These are phyloP conservation scores for Osmerus eperlanus DNA, from an alignment of 2,113 vertebrate species.

Conservation along the genomic window DNA sequence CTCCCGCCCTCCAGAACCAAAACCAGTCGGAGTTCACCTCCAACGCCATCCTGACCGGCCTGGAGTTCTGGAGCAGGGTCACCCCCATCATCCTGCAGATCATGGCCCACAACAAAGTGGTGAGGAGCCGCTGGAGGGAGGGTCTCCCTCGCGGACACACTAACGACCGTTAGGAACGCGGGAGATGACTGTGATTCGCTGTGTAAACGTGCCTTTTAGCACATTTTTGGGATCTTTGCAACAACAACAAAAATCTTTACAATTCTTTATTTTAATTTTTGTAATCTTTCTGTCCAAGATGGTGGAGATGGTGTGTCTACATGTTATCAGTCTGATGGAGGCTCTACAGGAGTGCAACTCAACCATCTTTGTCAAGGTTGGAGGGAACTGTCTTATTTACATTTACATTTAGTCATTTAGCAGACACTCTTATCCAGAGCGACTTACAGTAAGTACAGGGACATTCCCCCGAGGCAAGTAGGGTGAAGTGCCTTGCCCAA, in stretches of 20 bases:
- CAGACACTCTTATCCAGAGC: too few relatives aligned
- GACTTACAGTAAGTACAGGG: too few relatives aligned
- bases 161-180: background rate
- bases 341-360: conserved; percentile 98
- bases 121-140: conserved; percentile 61
- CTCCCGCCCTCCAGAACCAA: conserved; percentile 85
- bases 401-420: too few relatives aligned
- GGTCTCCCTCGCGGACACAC: background rate
- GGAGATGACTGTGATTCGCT: background rate
- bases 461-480: too few relatives aligned
- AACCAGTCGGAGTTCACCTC: conserved; percentile 96
- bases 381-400: conserved; percentile 14
- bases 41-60: conserved; percentile 89
- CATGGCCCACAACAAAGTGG: conserved; percentile 99
- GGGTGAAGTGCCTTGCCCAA: too few relatives aligned
- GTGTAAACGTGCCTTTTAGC: too few relatives aligned
- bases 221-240: too few relatives aligned
- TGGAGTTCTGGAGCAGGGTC: conserved; percentile 98
- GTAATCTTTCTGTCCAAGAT: conserved; percentile 71
- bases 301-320: conserved; percentile 99
- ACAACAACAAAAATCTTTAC: background rate
- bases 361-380: conserved; percentile 98
- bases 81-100: conserved; percentile 97
- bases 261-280: background rate
- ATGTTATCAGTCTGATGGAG: conserved; percentile 98